phyloP scores from a whole-genome alignment of 1,140 invertebrate species.

The Dermatophagoides farinae region DNA sequence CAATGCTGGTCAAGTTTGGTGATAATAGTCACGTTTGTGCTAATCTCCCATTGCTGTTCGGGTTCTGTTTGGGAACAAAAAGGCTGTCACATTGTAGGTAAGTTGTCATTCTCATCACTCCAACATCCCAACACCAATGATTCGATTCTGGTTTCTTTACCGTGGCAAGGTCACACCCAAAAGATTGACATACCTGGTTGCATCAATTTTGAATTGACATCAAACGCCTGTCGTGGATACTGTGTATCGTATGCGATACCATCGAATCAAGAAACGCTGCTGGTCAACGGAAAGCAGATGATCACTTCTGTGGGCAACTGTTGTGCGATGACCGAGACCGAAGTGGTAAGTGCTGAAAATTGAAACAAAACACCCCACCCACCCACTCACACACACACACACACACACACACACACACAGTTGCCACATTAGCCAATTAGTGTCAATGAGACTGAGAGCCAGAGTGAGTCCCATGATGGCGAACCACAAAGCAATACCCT shows the following conservation, averaged over 20 bases:
- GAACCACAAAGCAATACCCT: no score
- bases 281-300: slow-evolving; percentile 38
- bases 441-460: no score
- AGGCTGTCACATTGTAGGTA: not conserved
- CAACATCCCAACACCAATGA: no score
- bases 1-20: not conserved
- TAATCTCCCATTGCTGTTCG: not conserved
- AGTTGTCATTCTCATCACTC: no score
- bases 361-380: no score
- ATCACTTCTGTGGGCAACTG: slow-evolving; percentile 68
- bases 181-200: slow-evolving; percentile 57
- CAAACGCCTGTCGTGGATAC: slow-evolving; percentile 63
- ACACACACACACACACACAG: no score
- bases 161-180: slow-evolving; percentile 58
- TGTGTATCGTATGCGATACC: slow-evolving; percentile 56
- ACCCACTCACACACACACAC: no score
- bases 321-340: slow-evolving; percentile 67
- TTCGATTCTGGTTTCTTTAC: no score
- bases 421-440: no score
- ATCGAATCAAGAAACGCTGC: slow-evolving; percentile 35
- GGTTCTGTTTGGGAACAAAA: not conserved
- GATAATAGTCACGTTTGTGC: not conserved
- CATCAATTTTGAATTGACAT: slow-evolving; percentile 56
- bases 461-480: no score
- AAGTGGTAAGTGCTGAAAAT: slow-evolving; percentile 38